phyloP scores from a whole-genome alignment of 1,140 invertebrate genomes.

The Rhyacophila brunnea region DNA sequence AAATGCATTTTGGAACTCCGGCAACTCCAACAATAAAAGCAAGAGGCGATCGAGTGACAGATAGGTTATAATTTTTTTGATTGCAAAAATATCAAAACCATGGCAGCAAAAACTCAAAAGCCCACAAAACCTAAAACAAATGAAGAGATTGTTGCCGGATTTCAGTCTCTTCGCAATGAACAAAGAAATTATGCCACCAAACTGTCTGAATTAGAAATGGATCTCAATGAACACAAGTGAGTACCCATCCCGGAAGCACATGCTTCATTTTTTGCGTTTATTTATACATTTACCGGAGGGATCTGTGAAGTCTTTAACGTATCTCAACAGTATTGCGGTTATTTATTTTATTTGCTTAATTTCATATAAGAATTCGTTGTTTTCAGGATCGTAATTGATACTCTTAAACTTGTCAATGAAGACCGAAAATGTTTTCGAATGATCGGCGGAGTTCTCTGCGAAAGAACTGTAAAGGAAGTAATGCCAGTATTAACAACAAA shows the following conservation, averaged over 20 bases:
- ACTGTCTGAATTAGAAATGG: slow-evolving; percentile 88
- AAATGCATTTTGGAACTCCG: too few relatives aligned
- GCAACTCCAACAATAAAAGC: too few relatives aligned
- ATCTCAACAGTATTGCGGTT: too few relatives aligned
- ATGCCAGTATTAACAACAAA: slow-evolving; percentile 81
- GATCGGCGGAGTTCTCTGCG: slow-evolving; percentile 90
- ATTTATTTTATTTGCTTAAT: too few relatives aligned
- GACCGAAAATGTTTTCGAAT: slow-evolving; percentile 90
- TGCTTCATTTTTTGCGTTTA: slow-evolving; percentile 6
- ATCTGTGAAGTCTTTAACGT: too few relatives aligned
- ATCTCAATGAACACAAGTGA: slow-evolving; percentile 94
- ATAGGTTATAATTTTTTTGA: slow-evolving; percentile 1
- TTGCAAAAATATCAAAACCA: slow-evolving; percentile 5
- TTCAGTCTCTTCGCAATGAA: slow-evolving; percentile 83
- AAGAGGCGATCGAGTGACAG: neutral
- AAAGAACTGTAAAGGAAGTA: slow-evolving; percentile 89
- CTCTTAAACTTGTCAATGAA: slow-evolving; percentile 81
- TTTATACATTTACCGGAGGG: slow-evolving; percentile 7
- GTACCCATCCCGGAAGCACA: slow-evolving; percentile 37
- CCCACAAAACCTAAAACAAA: slow-evolving; percentile 52
- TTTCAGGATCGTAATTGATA: slow-evolving; percentile 91
- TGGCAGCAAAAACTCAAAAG: slow-evolving; percentile 35
- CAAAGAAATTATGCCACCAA: slow-evolving; percentile 83
- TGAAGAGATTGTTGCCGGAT: slow-evolving; percentile 83
- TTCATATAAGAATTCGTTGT: slow-evolving; percentile 1